A percentile compares a stretch with the other conserved stretches of the same genome.
Conservation (phyloP, 37 sponge, comb jelly and placozoan genomes). For the Tethya wilhelma region DNA sequence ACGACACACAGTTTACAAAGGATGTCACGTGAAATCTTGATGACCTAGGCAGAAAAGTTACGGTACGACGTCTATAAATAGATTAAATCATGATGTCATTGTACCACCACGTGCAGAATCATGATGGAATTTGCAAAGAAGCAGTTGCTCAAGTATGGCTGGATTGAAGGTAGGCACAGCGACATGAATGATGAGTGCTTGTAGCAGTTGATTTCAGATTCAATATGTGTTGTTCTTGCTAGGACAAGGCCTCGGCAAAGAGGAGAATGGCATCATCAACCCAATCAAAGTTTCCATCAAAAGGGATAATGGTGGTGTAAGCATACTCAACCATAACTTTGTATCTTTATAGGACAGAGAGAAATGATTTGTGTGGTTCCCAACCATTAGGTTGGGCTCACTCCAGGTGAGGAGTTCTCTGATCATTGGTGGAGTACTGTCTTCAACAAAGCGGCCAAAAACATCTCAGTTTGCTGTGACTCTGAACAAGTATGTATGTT, state of each 20-base stretch:
- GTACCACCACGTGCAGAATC: too few relatives aligned
- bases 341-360: background rate
- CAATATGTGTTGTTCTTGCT: background rate
- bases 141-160: slow-evolving; percentile 73
- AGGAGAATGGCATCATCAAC: slow-evolving; percentile 38
- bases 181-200: background rate
- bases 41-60: too few relatives aligned
- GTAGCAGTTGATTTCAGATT: background rate
- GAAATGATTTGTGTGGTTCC: background rate
- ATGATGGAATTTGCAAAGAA: slow-evolving; percentile 52
- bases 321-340: background rate
- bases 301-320: slow-evolving; percentile 69
- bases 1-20: too few relatives aligned
- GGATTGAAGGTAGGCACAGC: slow-evolving; percentile 64
- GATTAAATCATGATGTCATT: too few relatives aligned
- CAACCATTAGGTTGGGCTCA: slow-evolving; percentile 57
- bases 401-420: slow-evolving; percentile 41
- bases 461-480: slow-evolving; percentile 2
- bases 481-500: too few relatives aligned
- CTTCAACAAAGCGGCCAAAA: slow-evolving; percentile 53
- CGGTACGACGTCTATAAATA: too few relatives aligned
- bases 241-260: slow-evolving; percentile 75
- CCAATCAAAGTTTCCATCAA: slow-evolving; percentile 69
- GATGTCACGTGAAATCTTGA: too few relatives aligned
- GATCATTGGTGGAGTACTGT: slow-evolving; percentile 61